Conservation (phyloP, 2,888 invertebrate genomes). For the Tineola bisselliella region DNA sequence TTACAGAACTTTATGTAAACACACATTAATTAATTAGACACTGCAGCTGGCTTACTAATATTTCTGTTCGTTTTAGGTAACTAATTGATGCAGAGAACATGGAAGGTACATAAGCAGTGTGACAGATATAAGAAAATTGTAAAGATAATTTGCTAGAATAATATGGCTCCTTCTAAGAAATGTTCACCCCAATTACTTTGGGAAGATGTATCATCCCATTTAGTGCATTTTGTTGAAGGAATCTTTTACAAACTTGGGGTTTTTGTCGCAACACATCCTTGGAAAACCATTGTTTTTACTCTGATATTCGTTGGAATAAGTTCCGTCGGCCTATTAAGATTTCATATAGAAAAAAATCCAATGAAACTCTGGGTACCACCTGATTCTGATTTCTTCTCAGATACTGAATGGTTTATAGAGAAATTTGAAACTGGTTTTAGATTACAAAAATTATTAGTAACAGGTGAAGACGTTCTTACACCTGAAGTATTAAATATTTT, state of each 20-base stretch:
- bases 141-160: constrained; percentile 13
- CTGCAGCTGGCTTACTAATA: too few relatives aligned
- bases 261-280: constrained; percentile 68
- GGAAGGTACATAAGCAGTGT: too few relatives aligned
- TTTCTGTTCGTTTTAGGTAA: too few relatives aligned
- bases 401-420: constrained; percentile 77
- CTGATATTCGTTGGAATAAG: constrained; percentile 67
- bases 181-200: constrained; percentile 49
- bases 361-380: constrained; percentile 80
- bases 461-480: constrained; percentile 73
- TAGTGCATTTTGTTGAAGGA: constrained; percentile 51
- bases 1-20: too few relatives aligned
- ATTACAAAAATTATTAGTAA: constrained; percentile 70
- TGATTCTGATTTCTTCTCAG: constrained; percentile 73
- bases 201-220: constrained; percentile 47
- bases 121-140: too few relatives aligned
- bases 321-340: constrained; percentile 70
- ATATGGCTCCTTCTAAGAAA: constrained; percentile 40
- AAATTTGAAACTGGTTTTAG: constrained; percentile 73
- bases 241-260: constrained; percentile 70
- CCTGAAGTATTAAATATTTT: constrained; percentile 66
- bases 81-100: too few relatives aligned
- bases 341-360: constrained; percentile 79
- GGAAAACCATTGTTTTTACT: constrained; percentile 67
- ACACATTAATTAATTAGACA: too few relatives aligned